Evolutionary conservation across 2,888 invertebrate genomes (phyloP), one percentile per base, ranked within the genome.

Genomic region (Metacarcinus magister): DNA sequence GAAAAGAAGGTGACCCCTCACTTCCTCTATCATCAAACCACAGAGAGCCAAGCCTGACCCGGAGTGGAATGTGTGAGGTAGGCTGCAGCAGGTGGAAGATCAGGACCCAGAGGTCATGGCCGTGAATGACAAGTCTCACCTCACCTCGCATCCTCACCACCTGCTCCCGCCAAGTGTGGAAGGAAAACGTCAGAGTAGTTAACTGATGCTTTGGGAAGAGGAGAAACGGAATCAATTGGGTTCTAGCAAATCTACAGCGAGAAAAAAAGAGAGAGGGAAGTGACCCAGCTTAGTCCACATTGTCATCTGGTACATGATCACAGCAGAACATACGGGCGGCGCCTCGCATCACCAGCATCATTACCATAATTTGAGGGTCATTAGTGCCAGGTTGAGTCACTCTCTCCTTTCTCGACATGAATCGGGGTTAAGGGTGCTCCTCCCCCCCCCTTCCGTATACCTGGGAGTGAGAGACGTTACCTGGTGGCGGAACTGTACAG

Each of bases 21-120:
- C 87, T 39, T 87, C 87, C 87, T 87, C 87, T n/a, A 32, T 87
- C 39, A 87, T 87, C 87, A 87, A 87, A 87, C 87, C 87, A 87
- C 87, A 39, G 39, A 32, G 87, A 87, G 16, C 39, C 87, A 39
- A 19, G 87, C 19, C 87, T 39, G 87, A 39, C 32, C 87, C 16
- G 3, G 87, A 87, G 87, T 39, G 87, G 87, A n/a, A 87, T 87
- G 87, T 87, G 87, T 13, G 75, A 19, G 75, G 75, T 82, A 82
- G 75, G 39, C 87, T 87, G 87, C 87, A 87, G 87, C 39, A 23
- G 32, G 10, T 39, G 87, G 87, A 32, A 87, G 87, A 3, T 87
- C 39, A 19, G 87, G 87, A n/a, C 39, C 87, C 87, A n/a, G 39
- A 87, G 87, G 87, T 87, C 87, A 87, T 39, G 87, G 87, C 87